phyloP scores from a whole-genome alignment of 2,113 vertebrate species.

The Trematomus loennbergii region DNA sequence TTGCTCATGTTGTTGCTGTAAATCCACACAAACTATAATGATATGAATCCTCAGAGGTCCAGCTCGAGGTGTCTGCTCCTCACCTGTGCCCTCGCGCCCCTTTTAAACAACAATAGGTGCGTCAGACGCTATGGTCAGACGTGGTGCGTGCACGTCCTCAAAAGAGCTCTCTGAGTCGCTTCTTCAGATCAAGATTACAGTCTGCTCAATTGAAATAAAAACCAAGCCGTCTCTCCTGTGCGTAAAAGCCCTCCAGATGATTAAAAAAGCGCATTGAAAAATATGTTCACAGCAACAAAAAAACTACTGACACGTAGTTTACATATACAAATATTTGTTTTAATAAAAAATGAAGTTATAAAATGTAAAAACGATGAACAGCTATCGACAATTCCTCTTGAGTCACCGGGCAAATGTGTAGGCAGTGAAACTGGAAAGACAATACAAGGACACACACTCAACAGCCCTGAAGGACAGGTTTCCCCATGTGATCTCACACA shows the following conservation, averaged over 20 bases:
- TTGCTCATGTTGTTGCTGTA: conserved; percentile 70
- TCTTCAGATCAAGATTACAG: background rate
- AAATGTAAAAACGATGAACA: background rate
- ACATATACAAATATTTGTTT: background rate
- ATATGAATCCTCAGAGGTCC: background rate
- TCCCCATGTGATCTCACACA: conserved; percentile 35
- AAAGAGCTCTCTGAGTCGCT: background rate
- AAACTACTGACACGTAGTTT: background rate
- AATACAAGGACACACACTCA: conserved; percentile 38
- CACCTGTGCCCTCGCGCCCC: background rate
- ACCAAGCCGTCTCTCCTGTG: background rate
- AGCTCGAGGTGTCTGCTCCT: background rate
- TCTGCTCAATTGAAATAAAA: no score
- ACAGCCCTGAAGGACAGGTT: conserved; percentile 80
- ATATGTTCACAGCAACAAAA: background rate
- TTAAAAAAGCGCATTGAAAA: background rate
- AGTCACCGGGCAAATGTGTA: conserved; percentile 47
- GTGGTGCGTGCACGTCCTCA: background rate
- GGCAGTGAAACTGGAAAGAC: conserved; percentile 79
- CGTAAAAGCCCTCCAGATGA: background rate
- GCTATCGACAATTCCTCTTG: conserved; percentile 6
- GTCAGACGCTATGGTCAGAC: background rate
- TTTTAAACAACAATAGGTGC: background rate
- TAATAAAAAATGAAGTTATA: background rate
- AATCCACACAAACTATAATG: background rate